Evolutionary conservation across 2,797 vertebrate species (phyloP), one percentile per base, ranked within the genome.

Genomic region (Hoplostethus mediterraneus): DNA sequence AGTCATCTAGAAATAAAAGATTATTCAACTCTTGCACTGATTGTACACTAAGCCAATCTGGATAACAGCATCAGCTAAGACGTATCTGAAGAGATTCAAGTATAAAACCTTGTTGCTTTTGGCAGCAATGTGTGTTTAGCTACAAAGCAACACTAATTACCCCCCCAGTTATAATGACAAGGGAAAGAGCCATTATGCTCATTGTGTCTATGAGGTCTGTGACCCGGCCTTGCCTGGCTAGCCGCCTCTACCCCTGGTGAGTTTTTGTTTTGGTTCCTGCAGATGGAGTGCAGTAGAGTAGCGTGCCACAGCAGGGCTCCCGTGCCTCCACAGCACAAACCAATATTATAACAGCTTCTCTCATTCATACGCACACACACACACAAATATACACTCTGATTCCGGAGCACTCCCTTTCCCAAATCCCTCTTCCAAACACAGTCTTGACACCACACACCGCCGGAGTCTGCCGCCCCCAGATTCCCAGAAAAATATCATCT

Each of bases 321-420:
- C 42, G 30, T 9, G 0, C 77, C 77, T 73, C 80, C 64, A 3
- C 56, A 76, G 89, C 40, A 86, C 86, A 87, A 85, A 91, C 78
- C 85, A 84, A 91, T 90, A 92, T 92, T 87, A 71, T 89, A 92
- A 86, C 85, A 87, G 80, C 87, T 84, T 90, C 85, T 77, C 81
- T 77, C 65, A 74, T 80, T 83, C 77, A 71, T 54, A 76, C 6
- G 17, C n/a, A 52, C 63, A 64, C 62, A 62, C 80, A 68, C 68
- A 54, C 42, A 56, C 69, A 62, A 56, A 71, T 14, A 49, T 31
- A 30, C 62, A 30, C 31, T 30, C 57, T 0, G 51, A 79, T 70
- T 83, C 80, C 28, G 48, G 69, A 86, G 73, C 44, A 77, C 82
- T 79, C 77, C 80, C 82, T 77, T 73, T 58, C 51, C 58, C 51